Base-by-base conservation (phyloP, 2,797 vertebrate species). In the Kryptolebias ocellatus region DNA sequence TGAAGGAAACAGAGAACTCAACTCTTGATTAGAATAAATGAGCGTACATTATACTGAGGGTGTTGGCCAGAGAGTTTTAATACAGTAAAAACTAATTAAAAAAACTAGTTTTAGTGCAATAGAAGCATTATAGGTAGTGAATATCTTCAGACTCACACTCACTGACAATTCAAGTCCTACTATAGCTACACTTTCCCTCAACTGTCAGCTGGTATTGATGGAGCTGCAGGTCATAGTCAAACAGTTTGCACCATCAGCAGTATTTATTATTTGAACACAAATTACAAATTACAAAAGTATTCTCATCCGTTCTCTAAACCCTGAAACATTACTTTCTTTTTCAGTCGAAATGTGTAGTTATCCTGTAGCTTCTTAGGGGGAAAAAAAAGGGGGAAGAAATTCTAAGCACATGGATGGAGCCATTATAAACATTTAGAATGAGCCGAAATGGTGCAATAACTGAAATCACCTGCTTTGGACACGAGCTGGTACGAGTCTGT, bases 391-490 rank as follows among this genome's bases (percentile, higher is more conserved):
- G 47, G 47, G 15, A 10, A 28, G 10, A 9, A 6, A 1, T 47
- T 47, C n/a, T 7, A 47, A 46, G 11, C 45, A 46, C 45, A 46
- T 46, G 6, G 45, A 17, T 46, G 45, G 45, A 46, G 17, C 16
- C 45, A 46, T 5, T n/a, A 46, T 17, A n/a, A 29, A 53, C 5
- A 6, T 31, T 53, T 16, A 29, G 4, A 31, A 63, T 57, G 18
- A 49, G 68, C 50, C 66, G 15, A 54, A 11, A 45, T 45, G 46
- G 63, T 28, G 44, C 44, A 59, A 58, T 49, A 55, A 62, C 64
- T 70, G 14, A 74, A 58, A 64, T 17, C 31, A 45, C 54, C 34
- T 64, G n/a, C 42, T 27, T 54, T 24, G 20, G 53, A 60, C 39
- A 24, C 20, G 28, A 53, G 17, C 57, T 63, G 16, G 53, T 42